Evolutionary conservation across 2,797 vertebrate species (phyloP), one percentile per base, ranked within the genome.

Genomic region (Anguilla megastoma): DNA sequence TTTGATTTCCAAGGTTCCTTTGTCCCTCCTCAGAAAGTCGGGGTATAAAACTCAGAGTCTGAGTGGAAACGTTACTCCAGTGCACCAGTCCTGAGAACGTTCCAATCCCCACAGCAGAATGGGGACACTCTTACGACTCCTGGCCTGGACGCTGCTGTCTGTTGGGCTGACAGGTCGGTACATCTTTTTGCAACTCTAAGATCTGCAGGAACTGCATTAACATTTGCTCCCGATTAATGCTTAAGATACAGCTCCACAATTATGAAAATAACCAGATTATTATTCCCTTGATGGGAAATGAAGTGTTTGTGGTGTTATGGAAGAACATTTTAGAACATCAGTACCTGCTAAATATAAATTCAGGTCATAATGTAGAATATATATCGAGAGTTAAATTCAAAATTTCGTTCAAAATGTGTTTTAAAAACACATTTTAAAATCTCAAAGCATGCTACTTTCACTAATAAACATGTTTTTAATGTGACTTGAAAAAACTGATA

Each of bases 11-110:
- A 41, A 41, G 36, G 36, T 41, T 41, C 58, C 86, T 84, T 82
- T 85, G 90, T 86, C 88, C 86, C 87, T 88, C 86, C 89, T 88
- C 86, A 50, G 56, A 79, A 1, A 14, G 30, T 41, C 87, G 89
- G 88, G 87, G 86, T 94, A 95, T 95, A 95, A 95, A 94, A 87
- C 87, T 18, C 88, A 89, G 50, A 48, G 27, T 76, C 84, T 60
- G 88, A 66, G 90, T 87, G 33, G 82, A 88, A 60, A n/a, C 85
- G 85, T n/a, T 88, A 66, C 87, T 91, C 87, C 93, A 41, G 5
- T 92, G 76, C 87, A 88, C 86, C 88, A 80, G 84, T 88, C 86
- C 90, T 89, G 66, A 87, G 87, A 86, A 80, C 60, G 87, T 89
- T 91, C 84, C 85, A 86, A 82, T 84, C 71, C 89, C 91, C 90